Base-by-base conservation (phyloP, 2,113 vertebrate genomes). In the Mugil cephalus region DNA sequence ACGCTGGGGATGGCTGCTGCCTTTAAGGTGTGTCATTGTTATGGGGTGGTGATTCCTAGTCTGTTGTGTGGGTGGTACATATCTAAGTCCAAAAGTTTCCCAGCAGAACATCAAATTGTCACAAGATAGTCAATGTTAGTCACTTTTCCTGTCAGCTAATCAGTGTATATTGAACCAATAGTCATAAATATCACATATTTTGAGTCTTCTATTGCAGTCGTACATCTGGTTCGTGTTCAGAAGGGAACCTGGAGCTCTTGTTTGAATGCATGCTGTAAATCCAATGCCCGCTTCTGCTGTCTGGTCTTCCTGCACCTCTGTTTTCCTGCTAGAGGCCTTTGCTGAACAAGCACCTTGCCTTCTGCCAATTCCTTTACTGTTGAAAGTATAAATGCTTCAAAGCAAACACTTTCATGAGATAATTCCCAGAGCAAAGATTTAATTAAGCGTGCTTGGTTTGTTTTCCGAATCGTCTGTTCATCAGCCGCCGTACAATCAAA, bases 371-470 rank as follows among this genome's bases (percentile, higher is more conserved):
- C 54, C 67, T 64, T 36, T 46, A 74, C 74, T 70, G 70, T 77
- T 75, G 38, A 69, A 84, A 67, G 69, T 70, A 34, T 59, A 48
- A 80, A 67, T 36, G 69, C 75, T 50, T 64, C 54, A 34, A 73
- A 38, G 51, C 80, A 69, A 85, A 83, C 53, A 71, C 81, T 87
- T 88, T 70, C 77, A 64, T 0, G 30, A 84, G 75, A 83, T 87
- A 80, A 83, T 83, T 87, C 85, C 67, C 72, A 47, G 15, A 82
- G 75, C 54, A 60, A 36, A 71, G 72, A 80, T 80, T 84, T 81
- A 83, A 82, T 88, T 84, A 87, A 87, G 76, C 64, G 74, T 1
- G 63, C 77, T 74, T 13, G 6, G 42, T 81, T 86, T 79, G 67
- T 85, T 82, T 79, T 73, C 76, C 11, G 61, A 56, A 87, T 82